phyloP scores from a whole-genome alignment of 2,113 vertebrate species.

The Seriola rivoliana region DNA sequence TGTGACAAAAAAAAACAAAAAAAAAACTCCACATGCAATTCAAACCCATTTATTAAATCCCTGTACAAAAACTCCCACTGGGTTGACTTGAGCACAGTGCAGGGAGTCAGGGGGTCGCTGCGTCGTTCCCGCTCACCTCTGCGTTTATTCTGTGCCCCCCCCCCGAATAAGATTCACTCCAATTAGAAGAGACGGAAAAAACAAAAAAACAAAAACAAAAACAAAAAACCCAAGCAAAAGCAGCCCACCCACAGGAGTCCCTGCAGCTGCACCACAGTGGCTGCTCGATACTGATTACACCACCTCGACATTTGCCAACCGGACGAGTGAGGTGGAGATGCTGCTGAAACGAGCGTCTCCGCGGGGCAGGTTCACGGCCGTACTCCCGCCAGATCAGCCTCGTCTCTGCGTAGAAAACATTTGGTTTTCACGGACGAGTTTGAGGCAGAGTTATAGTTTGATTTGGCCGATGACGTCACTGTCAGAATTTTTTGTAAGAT shows the following conservation, averaged over 20 bases:
- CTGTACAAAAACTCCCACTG: slow-evolving; percentile 73
- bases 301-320: not conserved
- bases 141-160: not conserved
- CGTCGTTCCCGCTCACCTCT: slow-evolving; percentile 9
- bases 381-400: not conserved
- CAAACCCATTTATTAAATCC: slow-evolving; percentile 69
- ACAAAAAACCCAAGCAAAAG: not conserved
- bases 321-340: slow-evolving; percentile 2
- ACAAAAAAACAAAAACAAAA: not conserved
- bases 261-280: not conserved
- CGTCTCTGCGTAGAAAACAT: not conserved
- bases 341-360: slow-evolving; percentile 9
- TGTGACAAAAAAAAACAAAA: slow-evolving; percentile 62
- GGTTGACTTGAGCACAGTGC: slow-evolving; percentile 61
- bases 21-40: slow-evolving; percentile 77
- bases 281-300: not conserved
- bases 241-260: not conserved
- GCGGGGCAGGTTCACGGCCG: not conserved
- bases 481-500: not conserved
- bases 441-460: not conserved
- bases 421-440: not conserved
- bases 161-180: slow-evolving; percentile 13
- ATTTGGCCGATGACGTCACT: not conserved
- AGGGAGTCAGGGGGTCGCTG: slow-evolving; percentile 1
- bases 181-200: slow-evolving; percentile 16